Conservation (phyloP, 2,888 invertebrate genomes). For the Spodoptera exigua region DNA sequence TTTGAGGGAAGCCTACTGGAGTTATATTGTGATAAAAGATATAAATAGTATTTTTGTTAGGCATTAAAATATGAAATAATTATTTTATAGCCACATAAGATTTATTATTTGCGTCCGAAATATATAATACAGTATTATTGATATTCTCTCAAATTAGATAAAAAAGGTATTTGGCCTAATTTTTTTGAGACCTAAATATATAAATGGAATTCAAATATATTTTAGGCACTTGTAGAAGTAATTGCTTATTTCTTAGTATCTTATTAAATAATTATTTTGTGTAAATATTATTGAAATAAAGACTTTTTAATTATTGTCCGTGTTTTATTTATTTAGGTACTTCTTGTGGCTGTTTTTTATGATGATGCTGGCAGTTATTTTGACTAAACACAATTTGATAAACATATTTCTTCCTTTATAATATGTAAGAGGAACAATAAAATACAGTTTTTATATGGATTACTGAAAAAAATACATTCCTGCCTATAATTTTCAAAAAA, state of each 20-base stretch:
- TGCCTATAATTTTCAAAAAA: no score
- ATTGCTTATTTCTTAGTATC: slow-evolving; percentile 25
- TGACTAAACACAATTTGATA: no score
- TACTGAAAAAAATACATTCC: no score
- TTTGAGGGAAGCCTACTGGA: slow-evolving; percentile 87
- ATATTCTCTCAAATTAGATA: slow-evolving; percentile 1
- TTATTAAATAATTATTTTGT: slow-evolving; percentile 26
- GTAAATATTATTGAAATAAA: slow-evolving; percentile 61
- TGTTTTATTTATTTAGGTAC: slow-evolving; percentile 2
- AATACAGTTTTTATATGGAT: no score
- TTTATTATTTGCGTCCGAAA: neutral
- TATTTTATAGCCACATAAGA: neutral
- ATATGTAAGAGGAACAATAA: no score
- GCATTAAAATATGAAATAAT: slow-evolving; percentile 8
- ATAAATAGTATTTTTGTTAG: slow-evolving; percentile 42
- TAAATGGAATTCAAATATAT: neutral
- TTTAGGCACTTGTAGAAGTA: neutral
- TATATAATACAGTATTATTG: slow-evolving; percentile 26
- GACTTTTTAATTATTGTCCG: slow-evolving; percentile 29
- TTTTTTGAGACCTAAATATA: neutral
- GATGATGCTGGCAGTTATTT: no score
- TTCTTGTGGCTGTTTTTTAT: no score
- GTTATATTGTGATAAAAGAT: slow-evolving; percentile 80
- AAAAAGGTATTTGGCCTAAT: neutral
- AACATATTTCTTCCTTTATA: no score